A percentile compares a stretch with the other conserved stretches of the same genome.
Conservation (phyloP, 2,888 invertebrate genomes). For the Steromphala cineraria region DNA sequence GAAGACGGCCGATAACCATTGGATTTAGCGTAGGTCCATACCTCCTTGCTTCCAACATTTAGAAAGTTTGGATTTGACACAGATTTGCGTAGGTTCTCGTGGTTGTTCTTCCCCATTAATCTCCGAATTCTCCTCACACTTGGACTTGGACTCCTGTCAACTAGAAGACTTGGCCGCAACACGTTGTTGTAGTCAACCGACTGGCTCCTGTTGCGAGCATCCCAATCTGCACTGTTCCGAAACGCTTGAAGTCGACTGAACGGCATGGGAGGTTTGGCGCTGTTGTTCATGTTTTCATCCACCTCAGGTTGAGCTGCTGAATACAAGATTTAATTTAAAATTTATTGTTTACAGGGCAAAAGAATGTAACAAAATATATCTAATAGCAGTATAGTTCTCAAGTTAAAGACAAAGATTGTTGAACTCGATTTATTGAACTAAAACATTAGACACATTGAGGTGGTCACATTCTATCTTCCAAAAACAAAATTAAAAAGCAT, state of each 20-base stretch:
- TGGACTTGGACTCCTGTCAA: slow-evolving; percentile 18
- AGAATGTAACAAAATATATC: too few relatives aligned
- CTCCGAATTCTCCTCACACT: slow-evolving; percentile 32
- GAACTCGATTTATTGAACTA: too few relatives aligned
- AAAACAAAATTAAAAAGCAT: too few relatives aligned
- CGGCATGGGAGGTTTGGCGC: slow-evolving; percentile 52
- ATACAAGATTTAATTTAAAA: too few relatives aligned
- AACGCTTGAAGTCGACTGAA: slow-evolving; percentile 60
- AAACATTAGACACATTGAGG: too few relatives aligned
- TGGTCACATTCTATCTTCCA: too few relatives aligned
- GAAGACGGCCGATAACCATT: slow-evolving; percentile 34
- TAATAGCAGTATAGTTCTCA: too few relatives aligned
- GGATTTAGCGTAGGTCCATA: slow-evolving; percentile 47
- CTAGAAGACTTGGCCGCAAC: background rate
- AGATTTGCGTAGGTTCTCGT: slow-evolving; percentile 54
- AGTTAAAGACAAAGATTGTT: too few relatives aligned
- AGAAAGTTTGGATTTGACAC: slow-evolving; percentile 68
- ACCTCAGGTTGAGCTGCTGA: slow-evolving; percentile 16
- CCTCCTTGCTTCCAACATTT: slow-evolving; percentile 58
- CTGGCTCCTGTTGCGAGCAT: slow-evolving; percentile 36
- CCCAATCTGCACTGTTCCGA: slow-evolving; percentile 50
- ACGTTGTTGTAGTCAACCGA: slow-evolving; percentile 42
- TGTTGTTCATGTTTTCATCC: slow-evolving; percentile 35
- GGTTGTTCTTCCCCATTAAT: slow-evolving; percentile 33
- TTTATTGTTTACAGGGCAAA: too few relatives aligned